Evolutionary conservation across 2,888 invertebrate species (phyloP).

Genomic region (Aleiodes leptofemur): DNA sequence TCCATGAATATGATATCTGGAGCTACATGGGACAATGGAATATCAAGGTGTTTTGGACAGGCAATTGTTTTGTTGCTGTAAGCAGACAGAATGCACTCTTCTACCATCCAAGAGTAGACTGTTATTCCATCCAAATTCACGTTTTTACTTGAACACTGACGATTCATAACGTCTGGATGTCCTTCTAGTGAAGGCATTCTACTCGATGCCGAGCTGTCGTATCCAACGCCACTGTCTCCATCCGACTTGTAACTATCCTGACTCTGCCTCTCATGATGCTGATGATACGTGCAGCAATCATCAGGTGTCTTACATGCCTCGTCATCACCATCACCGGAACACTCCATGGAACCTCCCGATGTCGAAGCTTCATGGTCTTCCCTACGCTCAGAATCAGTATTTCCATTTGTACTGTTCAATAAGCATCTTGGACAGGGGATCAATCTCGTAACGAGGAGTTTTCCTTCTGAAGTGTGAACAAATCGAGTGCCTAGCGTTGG

Average conservation of each 20-base stretch:
- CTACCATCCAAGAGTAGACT: slow-evolving; percentile 92
- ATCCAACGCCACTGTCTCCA: slow-evolving; percentile 92
- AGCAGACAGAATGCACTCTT: slow-evolving; percentile 95
- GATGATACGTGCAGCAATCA: slow-evolving; percentile 67
- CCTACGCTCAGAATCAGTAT: slow-evolving; percentile 54
- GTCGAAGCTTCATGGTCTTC: slow-evolving; percentile 60
- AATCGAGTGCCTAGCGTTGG: slow-evolving; percentile 97
- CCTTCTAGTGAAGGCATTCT: slow-evolving; percentile 91
- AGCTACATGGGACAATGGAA: slow-evolving; percentile 87
- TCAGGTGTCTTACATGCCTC: slow-evolving; percentile 60
- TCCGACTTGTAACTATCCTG: slow-evolving; percentile 88
- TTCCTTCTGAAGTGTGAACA: slow-evolving; percentile 97
- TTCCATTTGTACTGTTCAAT: slow-evolving; percentile 68
- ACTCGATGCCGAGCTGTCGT: slow-evolving; percentile 85
- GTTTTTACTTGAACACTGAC: slow-evolving; percentile 66
- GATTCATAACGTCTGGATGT: slow-evolving; percentile 76
- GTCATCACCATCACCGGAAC: background rate
- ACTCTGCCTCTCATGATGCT: slow-evolving; percentile 70
- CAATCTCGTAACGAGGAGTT: slow-evolving; percentile 93
- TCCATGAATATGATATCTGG: slow-evolving; percentile 96
- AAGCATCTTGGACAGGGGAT: slow-evolving; percentile 95
- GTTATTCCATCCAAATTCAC: slow-evolving; percentile 61
- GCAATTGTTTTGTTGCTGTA: slow-evolving; percentile 84
- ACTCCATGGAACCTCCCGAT: slow-evolving; percentile 6
- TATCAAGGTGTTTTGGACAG: slow-evolving; percentile 89